Percentiles rank a stretch among this genome's conserved stretches.
These are phyloP conservation scores for Scolanthus callimorphus DNA, from an alignment of 92 coral and sea anemone species.

Conservation along the genomic window DNA sequence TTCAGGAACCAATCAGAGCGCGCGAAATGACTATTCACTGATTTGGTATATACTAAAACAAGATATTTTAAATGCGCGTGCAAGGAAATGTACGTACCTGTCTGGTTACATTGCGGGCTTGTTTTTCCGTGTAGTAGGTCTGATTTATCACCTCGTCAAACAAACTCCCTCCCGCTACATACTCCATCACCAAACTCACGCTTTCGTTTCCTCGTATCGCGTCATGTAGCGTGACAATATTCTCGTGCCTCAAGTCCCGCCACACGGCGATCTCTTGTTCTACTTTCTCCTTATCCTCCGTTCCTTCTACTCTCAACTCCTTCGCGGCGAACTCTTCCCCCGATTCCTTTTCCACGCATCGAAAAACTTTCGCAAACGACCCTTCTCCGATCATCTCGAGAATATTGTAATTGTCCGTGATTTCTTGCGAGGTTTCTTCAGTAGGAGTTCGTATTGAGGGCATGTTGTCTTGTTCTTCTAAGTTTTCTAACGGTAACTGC, in stretches of 20 bases:
- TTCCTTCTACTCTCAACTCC: slow-evolving; percentile 31
- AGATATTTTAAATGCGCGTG: background rate
- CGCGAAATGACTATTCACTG: too few relatives aligned
- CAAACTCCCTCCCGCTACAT: slow-evolving; percentile 62
- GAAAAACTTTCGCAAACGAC: slow-evolving; percentile 69
- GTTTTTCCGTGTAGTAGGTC: slow-evolving; percentile 48
- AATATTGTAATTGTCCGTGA: slow-evolving; percentile 48
- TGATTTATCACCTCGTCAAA: slow-evolving; percentile 69
- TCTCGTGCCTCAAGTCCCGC: slow-evolving; percentile 70
- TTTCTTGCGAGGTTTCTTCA: too few relatives aligned
- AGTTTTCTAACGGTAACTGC: too few relatives aligned
- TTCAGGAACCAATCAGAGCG: background rate
- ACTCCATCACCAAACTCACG: slow-evolving; percentile 61
- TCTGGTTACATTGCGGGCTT: slow-evolving; percentile 53
- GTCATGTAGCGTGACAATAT: slow-evolving; percentile 63
- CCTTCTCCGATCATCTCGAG: slow-evolving; percentile 69
- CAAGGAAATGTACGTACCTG: slow-evolving; percentile 26
- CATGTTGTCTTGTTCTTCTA: too few relatives aligned
- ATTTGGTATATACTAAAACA: too few relatives aligned
- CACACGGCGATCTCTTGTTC: slow-evolving; percentile 71
- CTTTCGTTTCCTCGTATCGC: slow-evolving; percentile 36
- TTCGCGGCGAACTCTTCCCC: slow-evolving; percentile 54
- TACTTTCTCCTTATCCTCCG: slow-evolving; percentile 35
- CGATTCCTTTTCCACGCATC: slow-evolving; percentile 49
- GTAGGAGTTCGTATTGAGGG: too few relatives aligned